A percentile compares a stretch with the other conserved stretches of the same genome.
phyloP scores from a whole-genome alignment of 2,113 vertebrate genomes.

The Gracilinanus agilis region DNA sequence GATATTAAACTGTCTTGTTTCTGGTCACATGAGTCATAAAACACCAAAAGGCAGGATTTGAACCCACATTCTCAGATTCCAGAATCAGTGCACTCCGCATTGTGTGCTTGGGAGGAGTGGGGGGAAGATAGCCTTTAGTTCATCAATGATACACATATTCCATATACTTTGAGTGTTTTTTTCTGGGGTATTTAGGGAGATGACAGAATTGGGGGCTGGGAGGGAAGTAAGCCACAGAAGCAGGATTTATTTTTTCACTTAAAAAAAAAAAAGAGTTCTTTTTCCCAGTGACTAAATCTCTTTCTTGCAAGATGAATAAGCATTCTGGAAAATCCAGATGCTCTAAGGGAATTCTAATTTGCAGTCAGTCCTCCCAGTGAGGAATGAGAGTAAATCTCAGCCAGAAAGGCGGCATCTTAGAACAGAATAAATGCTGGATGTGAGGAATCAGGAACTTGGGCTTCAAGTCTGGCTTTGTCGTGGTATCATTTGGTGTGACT shows the following conservation, averaged over 20 bases:
- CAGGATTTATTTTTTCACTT: background rate
- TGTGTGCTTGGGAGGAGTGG: background rate
- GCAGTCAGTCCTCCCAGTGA: background rate
- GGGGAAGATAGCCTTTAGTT: background rate
- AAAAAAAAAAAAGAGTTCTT: background rate
- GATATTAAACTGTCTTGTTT: background rate
- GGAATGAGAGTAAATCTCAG: background rate
- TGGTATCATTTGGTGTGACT: background rate
- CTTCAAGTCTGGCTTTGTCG: background rate
- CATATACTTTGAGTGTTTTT: background rate
- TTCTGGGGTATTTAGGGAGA: background rate
- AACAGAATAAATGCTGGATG: background rate
- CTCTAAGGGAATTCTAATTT: conserved; percentile 10
- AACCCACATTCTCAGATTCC: background rate
- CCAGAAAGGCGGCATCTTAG: background rate
- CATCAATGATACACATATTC: background rate
- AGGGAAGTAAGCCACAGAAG: background rate
- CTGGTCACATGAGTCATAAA: conserved; percentile 26
- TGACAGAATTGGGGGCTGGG: background rate
- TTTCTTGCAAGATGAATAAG: conserved; percentile 30
- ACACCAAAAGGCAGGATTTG: conserved; percentile 30
- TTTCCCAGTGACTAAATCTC: background rate
- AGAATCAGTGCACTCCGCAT: background rate
- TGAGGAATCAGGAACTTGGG: background rate
- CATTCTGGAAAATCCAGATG: conserved; percentile 46